Evolutionary conservation across 1,140 invertebrate species (phyloP).

Genomic region (Drosophila pectinifera): DNA sequence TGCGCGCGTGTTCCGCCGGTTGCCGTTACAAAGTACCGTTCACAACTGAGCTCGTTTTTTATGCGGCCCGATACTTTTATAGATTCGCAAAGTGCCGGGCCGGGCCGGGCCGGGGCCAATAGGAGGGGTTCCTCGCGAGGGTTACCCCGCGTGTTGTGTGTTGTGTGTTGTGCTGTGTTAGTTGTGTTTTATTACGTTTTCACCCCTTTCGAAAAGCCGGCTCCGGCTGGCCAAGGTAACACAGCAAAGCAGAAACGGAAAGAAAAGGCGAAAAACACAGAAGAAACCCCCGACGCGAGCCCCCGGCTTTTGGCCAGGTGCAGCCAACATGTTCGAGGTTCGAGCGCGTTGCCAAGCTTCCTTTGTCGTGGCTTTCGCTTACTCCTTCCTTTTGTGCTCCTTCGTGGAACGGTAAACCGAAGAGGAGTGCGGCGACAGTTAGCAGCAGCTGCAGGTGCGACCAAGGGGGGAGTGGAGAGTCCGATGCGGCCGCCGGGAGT

Average conservation of each 20-base stretch:
- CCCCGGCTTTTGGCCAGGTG: conserved; percentile 44
- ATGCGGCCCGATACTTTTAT: conserved; percentile 84
- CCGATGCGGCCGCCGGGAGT: conserved; percentile 24
- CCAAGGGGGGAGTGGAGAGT: not conserved
- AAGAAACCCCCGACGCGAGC: conserved; percentile 5
- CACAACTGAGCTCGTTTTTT: conserved; percentile 85
- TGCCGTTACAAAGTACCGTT: conserved; percentile 81
- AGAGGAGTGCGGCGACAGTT: conserved; percentile 29
- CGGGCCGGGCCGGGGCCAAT: conserved; percentile 16
- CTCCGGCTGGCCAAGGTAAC: conserved; percentile 68
- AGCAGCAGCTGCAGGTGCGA: conserved; percentile 33
- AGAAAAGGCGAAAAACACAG: not conserved
- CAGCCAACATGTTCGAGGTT: conserved; percentile 72
- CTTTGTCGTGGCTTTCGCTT: conserved; percentile 57
- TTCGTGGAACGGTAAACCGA: conserved; percentile 51
- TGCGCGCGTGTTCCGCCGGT: conserved; percentile 30
- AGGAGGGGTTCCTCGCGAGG: conserved; percentile 15
- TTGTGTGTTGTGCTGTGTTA: conserved; percentile 16
- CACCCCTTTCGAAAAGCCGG: conserved; percentile 68
- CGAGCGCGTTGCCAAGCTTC: conserved; percentile 70
- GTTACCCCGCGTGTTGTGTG: conserved; percentile 20
- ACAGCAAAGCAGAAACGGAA: conserved; percentile 11
- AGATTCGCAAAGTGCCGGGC: conserved; percentile 78
- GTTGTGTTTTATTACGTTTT: conserved; percentile 30
- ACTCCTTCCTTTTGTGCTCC: conserved; percentile 8